Evolutionary conservation across 2,113 vertebrate genomes (phyloP).

Genomic region (Ploceus nigricollis): DNA sequence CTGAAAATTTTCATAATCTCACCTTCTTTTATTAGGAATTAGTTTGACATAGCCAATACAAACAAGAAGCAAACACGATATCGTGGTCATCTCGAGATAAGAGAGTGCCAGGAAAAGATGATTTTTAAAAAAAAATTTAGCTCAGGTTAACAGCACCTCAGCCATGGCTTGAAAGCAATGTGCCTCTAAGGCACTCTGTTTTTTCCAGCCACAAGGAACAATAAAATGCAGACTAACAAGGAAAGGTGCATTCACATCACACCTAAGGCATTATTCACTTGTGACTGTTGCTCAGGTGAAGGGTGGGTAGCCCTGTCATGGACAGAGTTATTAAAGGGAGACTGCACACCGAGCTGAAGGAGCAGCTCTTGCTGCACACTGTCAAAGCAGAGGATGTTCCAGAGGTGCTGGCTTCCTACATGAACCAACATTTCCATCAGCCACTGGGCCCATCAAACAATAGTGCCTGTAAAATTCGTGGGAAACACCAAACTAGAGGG

Average conservation of each 20-base stretch:
- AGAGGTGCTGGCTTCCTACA: neutral
- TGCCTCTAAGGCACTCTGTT: neutral
- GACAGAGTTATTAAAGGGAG: neutral
- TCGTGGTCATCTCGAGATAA: neutral
- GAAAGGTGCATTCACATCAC: neutral
- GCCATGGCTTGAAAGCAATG: neutral
- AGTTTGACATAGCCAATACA: neutral
- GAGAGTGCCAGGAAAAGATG: neutral
- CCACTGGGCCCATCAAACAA: neutral
- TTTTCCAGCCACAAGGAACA: neutral
- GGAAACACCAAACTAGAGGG: neutral
- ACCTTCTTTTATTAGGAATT: neutral
- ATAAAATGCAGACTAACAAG: neutral
- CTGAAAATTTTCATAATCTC: neutral
- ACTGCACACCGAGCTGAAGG: neutral
- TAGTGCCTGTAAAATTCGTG: neutral
- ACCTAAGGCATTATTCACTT: neutral
- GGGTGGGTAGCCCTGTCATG: neutral
- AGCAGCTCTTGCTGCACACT: fast-evolving
- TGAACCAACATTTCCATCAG: neutral
- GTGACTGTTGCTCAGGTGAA: neutral
- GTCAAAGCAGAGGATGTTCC: neutral
- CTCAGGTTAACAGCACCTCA: neutral
- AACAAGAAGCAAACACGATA: neutral
- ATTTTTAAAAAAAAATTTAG: neutral